A percentile compares a stretch with the other conserved stretches of the same genome.
phyloP scores from a whole-genome alignment of 2,888 invertebrate genomes.

The Acheta domesticus region DNA sequence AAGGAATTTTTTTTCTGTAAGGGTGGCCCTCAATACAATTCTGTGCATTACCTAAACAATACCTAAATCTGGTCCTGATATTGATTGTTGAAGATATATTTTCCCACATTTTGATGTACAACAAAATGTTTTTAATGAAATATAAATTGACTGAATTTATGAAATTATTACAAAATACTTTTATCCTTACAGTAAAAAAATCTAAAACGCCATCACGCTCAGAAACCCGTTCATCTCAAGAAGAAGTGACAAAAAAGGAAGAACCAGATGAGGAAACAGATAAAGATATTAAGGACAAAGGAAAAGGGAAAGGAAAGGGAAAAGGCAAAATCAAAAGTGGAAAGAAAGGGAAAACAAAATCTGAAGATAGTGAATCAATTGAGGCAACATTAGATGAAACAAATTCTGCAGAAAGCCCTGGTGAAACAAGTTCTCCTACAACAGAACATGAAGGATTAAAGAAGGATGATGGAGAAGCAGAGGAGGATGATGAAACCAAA shows the following conservation, averaged over 20 bases:
- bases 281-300: background rate
- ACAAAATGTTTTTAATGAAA: background rate
- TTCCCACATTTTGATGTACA: background rate
- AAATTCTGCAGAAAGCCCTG: background rate
- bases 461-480: background rate
- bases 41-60: too few relatives aligned
- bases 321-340: conserved; percentile 4
- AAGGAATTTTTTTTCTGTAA: too few relatives aligned
- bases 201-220: background rate
- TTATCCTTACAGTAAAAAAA: background rate
- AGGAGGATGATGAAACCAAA: conserved; percentile 21
- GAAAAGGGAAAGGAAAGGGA: background rate
- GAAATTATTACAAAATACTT: too few relatives aligned
- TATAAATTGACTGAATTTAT: background rate
- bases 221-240: background rate
- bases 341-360: background rate
- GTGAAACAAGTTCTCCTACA: background rate
- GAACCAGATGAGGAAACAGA: background rate
- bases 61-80: too few relatives aligned
- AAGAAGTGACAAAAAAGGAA: background rate
- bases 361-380: background rate
- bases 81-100: too few relatives aligned
- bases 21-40: too few relatives aligned
- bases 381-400: background rate
- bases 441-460: background rate